Evolutionary conservation across 1,140 invertebrate genomes (phyloP), one percentile per base, ranked within the genome.

Genomic region (Argopecten irradians): DNA sequence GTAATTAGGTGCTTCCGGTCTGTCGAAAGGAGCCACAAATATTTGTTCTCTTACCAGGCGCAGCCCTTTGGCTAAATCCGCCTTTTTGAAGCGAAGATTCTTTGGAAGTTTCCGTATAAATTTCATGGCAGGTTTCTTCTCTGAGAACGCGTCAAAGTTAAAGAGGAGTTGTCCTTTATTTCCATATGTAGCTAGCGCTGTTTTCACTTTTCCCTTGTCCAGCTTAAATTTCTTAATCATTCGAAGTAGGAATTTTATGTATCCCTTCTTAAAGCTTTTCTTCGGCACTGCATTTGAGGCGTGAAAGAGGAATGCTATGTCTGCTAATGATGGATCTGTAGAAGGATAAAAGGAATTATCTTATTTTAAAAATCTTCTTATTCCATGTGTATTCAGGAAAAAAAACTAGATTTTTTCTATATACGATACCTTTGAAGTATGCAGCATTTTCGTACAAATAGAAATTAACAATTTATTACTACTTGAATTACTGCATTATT

Each of bases 221-320:
- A 90, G 89, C 16, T 89, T 85, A 28, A 86, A 86, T 43, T 88
- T 86, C n/a, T 90, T 88, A 19, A 92, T 85, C 13, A 91, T 36
- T 83, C 88, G 85, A 16, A 87, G 11, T 1, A 92, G 35, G 34
- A 89, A 92, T 33, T 87, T 88, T n/a, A 92, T 71, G 28, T 90
- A 84, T 34, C 87, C 41, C 32, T 83, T 87, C 46, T 89, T 90
- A 36, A 85, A 89, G n/a, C 34, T 32, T 84, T 39, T 83, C n/a
- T 89, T 88, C 22, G 82, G 85, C 5, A 90, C 71, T 33, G 11
- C 55, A 9, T 71, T 84, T 28, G 85, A 89, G 34, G 88, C 89
- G 87, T 90, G 89, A 35, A 89, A 90, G 9, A 90, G 85, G 82
- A 91, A 33, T 8, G 86, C 89, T 34, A 91, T 35, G 43, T 92